Percentiles rank a stretch among this genome's conserved stretches.
These are phyloP conservation scores for Sylvietta virens DNA, from an alignment of 2,113 vertebrate species.

Conservation along the genomic window DNA sequence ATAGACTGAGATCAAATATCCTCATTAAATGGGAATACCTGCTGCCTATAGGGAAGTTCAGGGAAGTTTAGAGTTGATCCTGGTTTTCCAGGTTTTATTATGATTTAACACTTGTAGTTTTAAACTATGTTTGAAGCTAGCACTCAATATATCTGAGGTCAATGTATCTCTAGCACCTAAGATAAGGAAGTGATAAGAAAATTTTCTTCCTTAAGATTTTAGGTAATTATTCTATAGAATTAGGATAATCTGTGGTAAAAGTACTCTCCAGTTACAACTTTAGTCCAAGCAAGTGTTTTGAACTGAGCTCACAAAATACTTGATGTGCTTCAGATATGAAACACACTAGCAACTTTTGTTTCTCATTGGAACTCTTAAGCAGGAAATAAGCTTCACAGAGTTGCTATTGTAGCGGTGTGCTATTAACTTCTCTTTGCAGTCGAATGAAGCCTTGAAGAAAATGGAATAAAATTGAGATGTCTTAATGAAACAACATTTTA, in stretches of 20 bases:
- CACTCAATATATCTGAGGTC: not conserved
- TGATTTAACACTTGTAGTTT: not conserved
- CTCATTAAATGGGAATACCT: not conserved
- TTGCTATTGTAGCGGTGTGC: not conserved
- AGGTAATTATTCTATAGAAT: not conserved
- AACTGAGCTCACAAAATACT: not conserved
- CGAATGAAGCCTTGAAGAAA: not conserved
- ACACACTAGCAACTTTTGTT: not conserved
- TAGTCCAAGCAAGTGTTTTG: not conserved
- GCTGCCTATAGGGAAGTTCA: not conserved
- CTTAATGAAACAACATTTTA: not conserved
- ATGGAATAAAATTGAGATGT: not conserved
- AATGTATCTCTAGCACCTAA: not conserved
- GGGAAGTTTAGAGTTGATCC: not conserved
- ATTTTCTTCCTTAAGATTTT: not conserved
- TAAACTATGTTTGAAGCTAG: not conserved
- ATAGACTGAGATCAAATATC: not conserved
- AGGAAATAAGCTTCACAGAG: not conserved
- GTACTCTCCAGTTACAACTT: not conserved
- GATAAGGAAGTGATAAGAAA: not conserved
- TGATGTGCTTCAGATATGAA: not conserved
- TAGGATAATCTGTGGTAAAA: not conserved
- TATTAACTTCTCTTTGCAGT: not conserved
- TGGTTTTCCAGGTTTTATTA: not conserved
- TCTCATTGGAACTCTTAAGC: not conserved